These are phyloP conservation scores for Hyla sarda DNA, from an alignment of 2,113 vertebrate genomes.

Conservation along the genomic window DNA sequence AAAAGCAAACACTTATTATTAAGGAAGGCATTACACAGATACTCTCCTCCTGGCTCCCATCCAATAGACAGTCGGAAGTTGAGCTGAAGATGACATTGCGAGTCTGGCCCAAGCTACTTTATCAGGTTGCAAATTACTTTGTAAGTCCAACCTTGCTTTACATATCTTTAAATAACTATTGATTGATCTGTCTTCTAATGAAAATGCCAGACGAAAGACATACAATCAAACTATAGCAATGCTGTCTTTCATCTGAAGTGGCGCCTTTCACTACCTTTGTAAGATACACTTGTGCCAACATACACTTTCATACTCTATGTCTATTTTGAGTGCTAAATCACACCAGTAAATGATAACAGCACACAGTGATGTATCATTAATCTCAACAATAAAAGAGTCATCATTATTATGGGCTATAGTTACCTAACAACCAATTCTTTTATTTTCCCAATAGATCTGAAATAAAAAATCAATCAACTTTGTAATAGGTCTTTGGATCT, in stretches of 20 bases:
- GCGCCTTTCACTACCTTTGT: neutral
- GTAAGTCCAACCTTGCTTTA: slow-evolving; percentile 40
- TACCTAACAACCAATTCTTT: too few species aligned
- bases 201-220: slow-evolving; percentile 47
- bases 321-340: too few species aligned
- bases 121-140: slow-evolving; percentile 42
- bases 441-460: too few species aligned
- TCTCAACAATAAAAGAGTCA: too few species aligned
- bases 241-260: neutral
- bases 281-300: neutral
- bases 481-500: too few species aligned
- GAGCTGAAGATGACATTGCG: slow-evolving; percentile 33
- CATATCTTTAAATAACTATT: slow-evolving; percentile 49
- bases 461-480: too few species aligned
- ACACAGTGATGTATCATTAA: too few species aligned
- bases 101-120: slow-evolving; percentile 51
- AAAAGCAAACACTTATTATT: slow-evolving; percentile 60
- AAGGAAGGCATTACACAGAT: slow-evolving; percentile 51
- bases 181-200: slow-evolving; percentile 54
- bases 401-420: too few species aligned
- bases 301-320: neutral
- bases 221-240: slow-evolving; percentile 24
- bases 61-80: slow-evolving; percentile 46
- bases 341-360: too few species aligned
- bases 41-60: slow-evolving; percentile 46